A percentile compares a stretch with the other conserved stretches of the same genome.
Evolutionary conservation across 2,113 vertebrate genomes (phyloP).

Genomic region (Phainopepla nitens): DNA sequence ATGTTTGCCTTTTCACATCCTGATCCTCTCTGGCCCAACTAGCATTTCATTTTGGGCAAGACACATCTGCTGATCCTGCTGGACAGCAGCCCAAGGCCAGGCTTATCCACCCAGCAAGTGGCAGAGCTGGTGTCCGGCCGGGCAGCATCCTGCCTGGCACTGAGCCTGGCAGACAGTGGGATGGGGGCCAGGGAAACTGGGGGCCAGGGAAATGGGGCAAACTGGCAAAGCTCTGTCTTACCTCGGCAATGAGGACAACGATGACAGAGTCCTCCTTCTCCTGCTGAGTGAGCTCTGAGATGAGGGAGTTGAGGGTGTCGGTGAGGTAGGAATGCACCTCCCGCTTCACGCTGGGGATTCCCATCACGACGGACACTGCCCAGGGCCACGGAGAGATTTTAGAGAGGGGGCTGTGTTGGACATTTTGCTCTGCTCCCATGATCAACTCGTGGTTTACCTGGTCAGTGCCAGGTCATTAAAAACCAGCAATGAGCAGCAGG

Average conservation of each 20-base stretch:
- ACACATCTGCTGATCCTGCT: not conserved
- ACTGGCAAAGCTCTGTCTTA: conserved; percentile 32
- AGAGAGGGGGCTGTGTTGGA: not conserved
- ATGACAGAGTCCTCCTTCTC: conserved; percentile 97
- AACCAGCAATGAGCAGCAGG: not conserved
- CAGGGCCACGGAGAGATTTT: conserved; percentile 27
- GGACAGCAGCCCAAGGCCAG: not conserved
- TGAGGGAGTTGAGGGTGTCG: conserved; percentile 93
- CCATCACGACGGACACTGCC: conserved; percentile 96
- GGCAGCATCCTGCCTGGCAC: not conserved
- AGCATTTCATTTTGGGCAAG: not conserved
- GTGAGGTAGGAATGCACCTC: conserved; percentile 97
- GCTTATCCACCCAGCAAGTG: not conserved
- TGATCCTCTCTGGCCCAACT: not conserved
- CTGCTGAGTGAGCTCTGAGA: conserved; percentile 88
- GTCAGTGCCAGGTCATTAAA: not conserved
- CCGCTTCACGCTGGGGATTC: conserved; percentile 93
- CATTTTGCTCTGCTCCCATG: not conserved
- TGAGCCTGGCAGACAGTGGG: not conserved
- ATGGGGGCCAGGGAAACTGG: not conserved
- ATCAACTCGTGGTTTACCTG: not conserved
- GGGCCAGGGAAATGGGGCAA: not conserved
- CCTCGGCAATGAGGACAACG: conserved; percentile 95
- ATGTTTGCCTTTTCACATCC: not conserved
- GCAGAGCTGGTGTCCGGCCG: not conserved